These are phyloP conservation scores for Rhyacophila evoluta DNA, from an alignment of 2,888 invertebrate genomes.

Conservation along the genomic window DNA sequence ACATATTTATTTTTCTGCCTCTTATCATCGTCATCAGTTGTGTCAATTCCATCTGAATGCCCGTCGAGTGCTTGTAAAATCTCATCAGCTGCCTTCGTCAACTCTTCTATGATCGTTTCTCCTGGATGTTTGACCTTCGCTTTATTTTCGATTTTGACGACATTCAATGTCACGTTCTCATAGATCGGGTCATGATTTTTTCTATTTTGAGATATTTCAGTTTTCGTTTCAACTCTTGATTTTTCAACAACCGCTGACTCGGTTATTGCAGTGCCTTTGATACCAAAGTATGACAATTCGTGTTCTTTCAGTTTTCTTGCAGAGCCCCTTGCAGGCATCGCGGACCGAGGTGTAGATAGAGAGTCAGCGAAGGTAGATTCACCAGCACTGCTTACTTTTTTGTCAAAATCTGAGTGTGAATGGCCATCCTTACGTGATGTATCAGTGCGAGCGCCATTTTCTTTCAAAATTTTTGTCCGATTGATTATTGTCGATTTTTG, in stretches of 20 bases:
- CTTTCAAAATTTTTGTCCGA: not conserved
- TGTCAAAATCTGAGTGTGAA: not conserved
- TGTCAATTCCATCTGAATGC: constrained; percentile 64
- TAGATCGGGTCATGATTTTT: constrained; percentile 37
- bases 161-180: constrained; percentile 43
- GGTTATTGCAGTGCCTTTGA: constrained; percentile 52
- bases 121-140: constrained; percentile 48
- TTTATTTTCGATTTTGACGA: constrained; percentile 3
- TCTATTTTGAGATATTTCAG: not conserved
- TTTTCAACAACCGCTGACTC: not conserved
- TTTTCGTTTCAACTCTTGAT: not conserved
- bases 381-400: not conserved
- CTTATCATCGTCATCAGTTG: constrained; percentile 57
- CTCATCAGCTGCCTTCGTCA: constrained; percentile 68
- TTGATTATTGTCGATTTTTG: not conserved
- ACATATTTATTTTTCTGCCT: constrained; percentile 55
- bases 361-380: constrained; percentile 46
- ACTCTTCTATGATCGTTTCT: constrained; percentile 62
- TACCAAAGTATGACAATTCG: constrained; percentile 73
- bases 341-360: constrained; percentile 48
- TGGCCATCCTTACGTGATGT: not conserved
- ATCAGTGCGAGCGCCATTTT: not conserved
- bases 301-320: constrained; percentile 70
- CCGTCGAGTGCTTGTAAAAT: constrained; percentile 66
- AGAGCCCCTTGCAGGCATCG: constrained; percentile 51